Evolutionary conservation across 2,888 invertebrate species (phyloP), one percentile per base, ranked within the genome.

Genomic region (Stenotaenia linearis): DNA sequence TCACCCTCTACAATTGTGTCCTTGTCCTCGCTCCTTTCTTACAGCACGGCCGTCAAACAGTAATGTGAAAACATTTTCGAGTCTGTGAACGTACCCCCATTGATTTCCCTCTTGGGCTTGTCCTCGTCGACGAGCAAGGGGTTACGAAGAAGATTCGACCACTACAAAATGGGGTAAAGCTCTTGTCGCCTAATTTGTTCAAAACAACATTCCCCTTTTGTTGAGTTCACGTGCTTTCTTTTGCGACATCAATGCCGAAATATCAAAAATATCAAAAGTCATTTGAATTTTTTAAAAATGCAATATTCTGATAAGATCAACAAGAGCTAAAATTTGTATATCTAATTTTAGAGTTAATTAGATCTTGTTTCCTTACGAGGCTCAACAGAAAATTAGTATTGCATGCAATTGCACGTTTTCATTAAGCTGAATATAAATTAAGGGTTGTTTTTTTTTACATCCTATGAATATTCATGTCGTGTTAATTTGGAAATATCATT

Each of bases 91-190:
- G 6, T n/a, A 69, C 69, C 69, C 69, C 25, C 69, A 69, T 69
- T 69, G 69, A 69, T 69, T 69, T 69, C 69, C 69, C 69, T 69
- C 69, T 69, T 69, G 69, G 69, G 25, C 69, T 69, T 69, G 69
- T 28, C 69, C 28, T 69, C n/a, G 25, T 69, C 69, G 28, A 69
- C 69, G 28, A 28, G 69, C 25, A 28, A 23, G 69, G n/a, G 12
- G 12, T 69, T 69, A 28, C 28, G 28, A 25, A 23, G 25, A 23
- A 23, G 69, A 69, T 69, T 69, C 69, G 69, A 69, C 69, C 69
- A 69, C 69, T 69, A 28, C 28, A 4, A 10, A 69, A 69, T 25
- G 28, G 69, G 69, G 10, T 28, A 69, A 28, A 69, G 25, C 50
- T n/a, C 12, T 15, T 5, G 10, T 18, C 50, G 18, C 50, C 18